Percentiles rank a stretch among this genome's conserved stretches.
Evolutionary conservation across 2,797 vertebrate species (phyloP).

Genomic region (Antrozous pallidus): DNA sequence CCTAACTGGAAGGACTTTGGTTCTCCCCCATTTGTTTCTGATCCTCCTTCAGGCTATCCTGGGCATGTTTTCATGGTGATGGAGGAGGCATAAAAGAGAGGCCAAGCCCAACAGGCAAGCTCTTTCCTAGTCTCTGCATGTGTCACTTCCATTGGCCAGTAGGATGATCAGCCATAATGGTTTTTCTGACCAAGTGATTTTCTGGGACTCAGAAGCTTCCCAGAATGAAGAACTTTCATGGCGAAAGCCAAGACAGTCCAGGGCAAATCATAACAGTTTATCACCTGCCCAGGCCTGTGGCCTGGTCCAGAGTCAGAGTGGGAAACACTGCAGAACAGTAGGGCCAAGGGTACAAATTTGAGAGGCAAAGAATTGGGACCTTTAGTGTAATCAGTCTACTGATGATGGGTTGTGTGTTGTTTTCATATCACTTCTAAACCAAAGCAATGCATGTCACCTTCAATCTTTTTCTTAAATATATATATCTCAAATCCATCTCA

Average conservation of each 20-base stretch:
- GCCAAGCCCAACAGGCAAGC: background rate
- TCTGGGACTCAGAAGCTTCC: background rate
- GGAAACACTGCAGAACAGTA: background rate
- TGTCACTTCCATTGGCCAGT: background rate
- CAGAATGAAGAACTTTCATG: background rate
- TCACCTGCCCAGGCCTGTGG: background rate
- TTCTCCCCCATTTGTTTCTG: fast-evolving
- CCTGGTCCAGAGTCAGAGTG: background rate
- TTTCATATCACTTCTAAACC: background rate
- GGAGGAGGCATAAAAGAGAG: background rate
- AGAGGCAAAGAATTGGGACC: background rate
- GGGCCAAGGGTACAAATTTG: background rate
- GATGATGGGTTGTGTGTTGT: background rate
- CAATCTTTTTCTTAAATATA: background rate
- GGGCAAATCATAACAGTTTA: background rate
- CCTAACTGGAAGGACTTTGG: background rate
- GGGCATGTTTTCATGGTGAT: background rate
- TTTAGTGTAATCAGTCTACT: background rate
- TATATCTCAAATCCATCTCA: background rate
- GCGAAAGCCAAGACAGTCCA: background rate
- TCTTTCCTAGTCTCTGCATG: background rate
- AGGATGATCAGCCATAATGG: background rate
- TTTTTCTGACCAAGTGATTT: background rate
- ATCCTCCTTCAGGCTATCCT: background rate
- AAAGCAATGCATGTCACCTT: background rate